Base-by-base conservation (phyloP, 2,113 vertebrate species). In the Ochotona curzoniae region DNA sequence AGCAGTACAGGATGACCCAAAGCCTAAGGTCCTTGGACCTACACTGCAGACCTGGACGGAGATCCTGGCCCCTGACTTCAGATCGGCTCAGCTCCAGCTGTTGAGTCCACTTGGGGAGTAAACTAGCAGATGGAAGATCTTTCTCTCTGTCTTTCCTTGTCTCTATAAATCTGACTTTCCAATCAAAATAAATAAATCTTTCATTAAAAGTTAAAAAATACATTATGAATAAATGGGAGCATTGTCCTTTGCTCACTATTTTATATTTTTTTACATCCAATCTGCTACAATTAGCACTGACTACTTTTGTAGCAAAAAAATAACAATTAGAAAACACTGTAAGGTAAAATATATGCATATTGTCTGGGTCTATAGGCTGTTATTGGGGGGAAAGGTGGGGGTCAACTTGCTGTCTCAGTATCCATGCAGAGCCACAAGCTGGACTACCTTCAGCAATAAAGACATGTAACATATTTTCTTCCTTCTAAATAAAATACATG, bases 281-380 rank as follows among this genome's bases (percentile, higher is more conserved):
- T 67, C 83, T 83, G 67, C 35, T 63, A 38, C 23, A 70, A 90
- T 66, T 23, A 93, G 47, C 5, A 79, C 67, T 70, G 32, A 84
- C 60, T 79, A 88, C 5, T 93, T 93, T 91, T 83, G 21, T 60
- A 82, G 70, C 20, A 86, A 92, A 86, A 92, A 78, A 78, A 57
- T 57, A 57, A 57, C 18, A 28, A 63, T 35, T 44, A 44, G 3
- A 71, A 90, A 82, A 44, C 1, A 5, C 3, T 5, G 76, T 76
- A 90, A 94, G 75, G 11, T 3, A 66, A 94, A 87, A 23, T 2
- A 61, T 60, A 57, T 14, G 1, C 20, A 81, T 69, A 75, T 51
- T n/a, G 12, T 75, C 89, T 84, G 12, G 61, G 13, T n/a, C 83
- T n/a, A 80, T 0, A 38, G 25, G 76, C 71, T 25, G 83, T 86